A percentile compares a stretch with the other conserved stretches of the same genome.
These are phyloP conservation scores for Tetragnatha versicolor DNA, from an alignment of 1,140 invertebrate genomes.

Conservation along the genomic window DNA sequence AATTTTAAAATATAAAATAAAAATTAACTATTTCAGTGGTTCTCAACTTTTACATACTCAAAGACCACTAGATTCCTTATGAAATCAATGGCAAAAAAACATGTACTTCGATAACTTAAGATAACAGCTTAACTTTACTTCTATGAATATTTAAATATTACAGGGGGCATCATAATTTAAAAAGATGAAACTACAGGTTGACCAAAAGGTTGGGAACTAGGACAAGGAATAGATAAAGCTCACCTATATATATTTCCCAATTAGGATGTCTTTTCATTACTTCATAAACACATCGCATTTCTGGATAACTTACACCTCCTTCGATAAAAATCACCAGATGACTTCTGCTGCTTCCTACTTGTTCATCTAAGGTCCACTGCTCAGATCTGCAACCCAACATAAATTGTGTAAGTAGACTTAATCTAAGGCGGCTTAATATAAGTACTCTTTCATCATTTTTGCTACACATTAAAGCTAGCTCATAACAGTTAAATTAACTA, in stretches of 20 bases:
- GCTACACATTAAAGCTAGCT: not conserved
- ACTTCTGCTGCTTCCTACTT: conserved; percentile 57
- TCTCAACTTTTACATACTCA: no score
- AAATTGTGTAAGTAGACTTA: not conserved
- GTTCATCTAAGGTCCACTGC: conserved; percentile 26
- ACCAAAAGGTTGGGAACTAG: no score
- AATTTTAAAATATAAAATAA: no score
- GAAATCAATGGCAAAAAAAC: not conserved
- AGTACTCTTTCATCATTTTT: not conserved
- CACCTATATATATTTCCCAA: conserved; percentile 70
- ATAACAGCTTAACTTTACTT: not conserved
- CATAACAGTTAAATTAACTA: not conserved
- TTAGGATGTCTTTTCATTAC: conserved; percentile 67
- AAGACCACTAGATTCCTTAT: not conserved
- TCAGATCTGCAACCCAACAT: not conserved
- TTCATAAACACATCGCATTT: conserved; percentile 70
- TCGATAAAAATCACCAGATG: conserved; percentile 70
- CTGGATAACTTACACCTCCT: conserved; percentile 69
- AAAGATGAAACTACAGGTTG: not conserved
- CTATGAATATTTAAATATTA: not conserved
- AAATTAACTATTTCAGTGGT: no score
- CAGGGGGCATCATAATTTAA: not conserved
- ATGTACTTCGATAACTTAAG: not conserved
- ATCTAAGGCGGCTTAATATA: not conserved
- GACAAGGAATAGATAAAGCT: conserved; percentile 7